Percentiles rank a stretch among this genome's conserved stretches.
Evolutionary conservation across 2,797 vertebrate species (phyloP).

Genomic region (Schizopygopsis pylzovi): DNA sequence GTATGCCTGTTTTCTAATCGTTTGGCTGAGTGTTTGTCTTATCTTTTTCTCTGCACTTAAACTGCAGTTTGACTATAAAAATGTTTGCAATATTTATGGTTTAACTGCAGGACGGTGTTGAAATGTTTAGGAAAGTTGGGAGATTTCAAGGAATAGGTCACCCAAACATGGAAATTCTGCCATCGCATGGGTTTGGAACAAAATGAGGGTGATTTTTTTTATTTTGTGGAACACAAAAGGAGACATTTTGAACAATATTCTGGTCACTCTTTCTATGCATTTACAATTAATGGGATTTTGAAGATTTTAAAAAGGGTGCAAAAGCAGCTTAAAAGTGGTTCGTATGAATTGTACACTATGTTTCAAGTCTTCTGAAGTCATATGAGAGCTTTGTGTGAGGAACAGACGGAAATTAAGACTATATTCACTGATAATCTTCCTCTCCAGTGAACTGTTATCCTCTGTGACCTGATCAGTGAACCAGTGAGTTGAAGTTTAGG

Average conservation of each 20-base stretch:
- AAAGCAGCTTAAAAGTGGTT: background rate
- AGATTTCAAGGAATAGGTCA: background rate
- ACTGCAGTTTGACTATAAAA: conserved; percentile 45
- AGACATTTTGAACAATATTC: background rate
- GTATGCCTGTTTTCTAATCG: conserved; percentile 51
- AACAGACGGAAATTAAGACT: background rate
- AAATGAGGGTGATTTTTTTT: background rate
- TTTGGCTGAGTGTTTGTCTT: conserved; percentile 56
- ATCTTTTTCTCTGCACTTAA: conserved; percentile 52
- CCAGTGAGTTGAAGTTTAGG: background rate
- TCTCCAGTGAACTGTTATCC: conserved; percentile 1
- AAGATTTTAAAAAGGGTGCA: background rate
- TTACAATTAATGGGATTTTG: background rate
- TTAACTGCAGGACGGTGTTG: conserved; percentile 1
- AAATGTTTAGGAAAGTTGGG: conserved; percentile 17
- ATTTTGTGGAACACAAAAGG: background rate
- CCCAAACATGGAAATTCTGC: background rate
- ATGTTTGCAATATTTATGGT: background rate
- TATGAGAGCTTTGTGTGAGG: background rate
- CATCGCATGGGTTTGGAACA: background rate
- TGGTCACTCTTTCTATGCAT: background rate
- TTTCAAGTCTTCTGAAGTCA: background rate
- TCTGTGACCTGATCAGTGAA: background rate
- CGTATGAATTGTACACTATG: background rate
- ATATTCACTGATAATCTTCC: background rate